Evolutionary conservation across 2,797 vertebrate genomes (phyloP).

Genomic region (Smutsia gigantea): DNA sequence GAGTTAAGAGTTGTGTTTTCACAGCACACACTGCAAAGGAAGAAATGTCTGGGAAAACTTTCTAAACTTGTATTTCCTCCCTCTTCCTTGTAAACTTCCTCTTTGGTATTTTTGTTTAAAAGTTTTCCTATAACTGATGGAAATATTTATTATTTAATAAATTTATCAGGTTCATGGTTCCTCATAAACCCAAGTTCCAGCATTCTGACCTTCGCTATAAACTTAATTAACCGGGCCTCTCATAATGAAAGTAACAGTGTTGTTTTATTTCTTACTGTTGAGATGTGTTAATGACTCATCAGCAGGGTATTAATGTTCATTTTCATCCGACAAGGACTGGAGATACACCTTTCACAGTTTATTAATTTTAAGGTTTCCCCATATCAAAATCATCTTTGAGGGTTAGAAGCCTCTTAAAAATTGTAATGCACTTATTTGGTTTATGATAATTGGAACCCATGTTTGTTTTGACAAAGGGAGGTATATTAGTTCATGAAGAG

Average conservation of each 20-base stretch:
- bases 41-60: neutral
- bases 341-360: conserved; percentile 68
- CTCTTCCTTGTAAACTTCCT: neutral
- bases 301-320: conserved; percentile 72
- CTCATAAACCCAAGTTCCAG: conserved; percentile 42
- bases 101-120: conserved; percentile 55
- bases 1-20: conserved; percentile 76
- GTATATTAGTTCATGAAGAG: neutral
- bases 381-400: conserved; percentile 69
- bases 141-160: conserved; percentile 71
- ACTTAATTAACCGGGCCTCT: conserved; percentile 61
- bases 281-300: conserved; percentile 71
- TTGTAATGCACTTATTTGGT: conserved; percentile 42
- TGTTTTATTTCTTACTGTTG: conserved; percentile 65
- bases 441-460: conserved; percentile 42
- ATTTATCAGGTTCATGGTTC: conserved; percentile 26
- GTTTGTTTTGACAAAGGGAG: conserved; percentile 70
- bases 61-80: conserved; percentile 56
- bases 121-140: neutral
- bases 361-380: conserved; percentile 75
- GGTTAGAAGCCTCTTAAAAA: conserved; percentile 74
- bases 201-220: conserved; percentile 61
- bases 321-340: conserved; percentile 60
- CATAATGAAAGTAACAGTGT: conserved; percentile 44
- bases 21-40: conserved; percentile 65